Base-by-base conservation (phyloP, 2,797 vertebrate genomes). In the Schizothorax lantsangensis region DNA sequence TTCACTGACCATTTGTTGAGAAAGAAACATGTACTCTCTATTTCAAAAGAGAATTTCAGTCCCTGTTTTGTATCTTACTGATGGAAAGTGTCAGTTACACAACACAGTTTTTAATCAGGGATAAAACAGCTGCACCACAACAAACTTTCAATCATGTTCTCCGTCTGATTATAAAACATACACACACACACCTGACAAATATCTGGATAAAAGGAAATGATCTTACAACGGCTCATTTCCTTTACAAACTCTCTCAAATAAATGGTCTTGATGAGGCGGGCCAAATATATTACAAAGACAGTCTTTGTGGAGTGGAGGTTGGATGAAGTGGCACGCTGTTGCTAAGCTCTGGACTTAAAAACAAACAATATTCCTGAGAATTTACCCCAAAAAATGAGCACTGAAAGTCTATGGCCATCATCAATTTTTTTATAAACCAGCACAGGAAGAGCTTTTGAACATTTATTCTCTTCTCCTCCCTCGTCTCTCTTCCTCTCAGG, bases 261-360 rank as follows among this genome's bases (percentile, higher is more conserved):
- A 91, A 91, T 90, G 91, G 91, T 91, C 94, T 93, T 94, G 92
- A 95, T 94, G 94, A 93, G 92, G 91, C 84, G 43, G 89, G 89
- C 92, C 85, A 92, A 84, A 4, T 90, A 92, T 89, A 90, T 91
- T 93, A 95, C 94, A 92, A 95, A 95, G 95, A 95, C 91, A 91
- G 91, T 92, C 92, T 93, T 90, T 89, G 87, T 91, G 93, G 62
- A 95, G 92, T 93, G 94, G 92, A 93, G 93, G 92, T 88, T 91
- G 92, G 90, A 90, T 93, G 90, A 92, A 91, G 86, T 88, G 89
- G 93, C 93, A 93, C 90, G 94, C 92, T 93, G 94, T 94, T 95
- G 94, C 94, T 95, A 95, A 94, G 94, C 94, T 95, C 94, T 95
- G 93, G 94, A 94, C 93, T 94, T 90, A 86, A 92, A 91, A 94